Base-by-base conservation (phyloP, 2,113 vertebrate species). In the Rhinolophus ferrumequinum region DNA sequence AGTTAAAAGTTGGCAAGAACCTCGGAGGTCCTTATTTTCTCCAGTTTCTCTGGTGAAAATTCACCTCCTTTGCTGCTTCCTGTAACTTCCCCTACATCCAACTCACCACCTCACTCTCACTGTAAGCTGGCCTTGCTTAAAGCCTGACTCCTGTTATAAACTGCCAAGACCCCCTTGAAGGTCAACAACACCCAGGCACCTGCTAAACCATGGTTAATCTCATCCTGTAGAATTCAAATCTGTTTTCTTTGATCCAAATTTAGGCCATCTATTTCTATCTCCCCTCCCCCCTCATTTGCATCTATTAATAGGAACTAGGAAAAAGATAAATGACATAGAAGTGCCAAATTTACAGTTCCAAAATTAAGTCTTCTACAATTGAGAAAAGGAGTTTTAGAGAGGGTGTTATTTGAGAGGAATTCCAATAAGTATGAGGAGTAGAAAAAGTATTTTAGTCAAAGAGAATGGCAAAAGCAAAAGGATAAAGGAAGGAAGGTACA, bases 221-320 rank as follows among this genome's bases (percentile, higher is more conserved):
- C 44, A 85, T 47, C 38, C 11, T 67, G 10, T 60, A 22, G 33
- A 80, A 82, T 89, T 88, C 19, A 88, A 89, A 92, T 64, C 26
- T 67, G n/a, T 16, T 89, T 81, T 64, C 62, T 87, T 88, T 86
- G 8, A 84, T 70, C 54, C 33, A 64, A 47, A 73, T 64, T 77
- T 73, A 95, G 58, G 22, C 35, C 54, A 77, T 66, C 52, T 88
- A 82, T 92, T 81, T 79, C 54, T 67, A n/a, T 82, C 22, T 58
- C 19, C 5, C 75, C 26, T 33, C 33, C 6, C 11, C 75, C 12
- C 9, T 44, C 50, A 88, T 87, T 80, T 92, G 33, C 30, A 86
- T 75, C 80, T 75, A 90, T 83, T 56, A 95, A 92, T 15, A 95
- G 79, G 93, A 95, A 86, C 7, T 88, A 38, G 83, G 21, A 72